A percentile compares a stretch with the other conserved stretches of the same genome.
Conservation (phyloP, 1,140 invertebrate genomes). For the Zaprionus ornatus region DNA sequence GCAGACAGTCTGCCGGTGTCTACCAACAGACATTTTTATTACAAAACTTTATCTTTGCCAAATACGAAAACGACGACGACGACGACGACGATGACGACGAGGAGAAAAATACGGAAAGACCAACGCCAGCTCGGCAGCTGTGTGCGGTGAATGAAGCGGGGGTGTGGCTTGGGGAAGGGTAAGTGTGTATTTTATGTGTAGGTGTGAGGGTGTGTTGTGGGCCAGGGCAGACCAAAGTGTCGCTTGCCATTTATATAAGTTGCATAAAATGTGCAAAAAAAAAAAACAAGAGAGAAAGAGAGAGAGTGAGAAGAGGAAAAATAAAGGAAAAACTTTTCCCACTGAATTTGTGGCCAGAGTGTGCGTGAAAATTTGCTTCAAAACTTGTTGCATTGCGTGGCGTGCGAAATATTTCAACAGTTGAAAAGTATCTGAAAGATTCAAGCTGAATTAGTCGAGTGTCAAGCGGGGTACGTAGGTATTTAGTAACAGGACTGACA, state of each 20-base stretch:
- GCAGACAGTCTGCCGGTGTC: constrained; percentile 50
- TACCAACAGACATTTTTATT: constrained; percentile 79
- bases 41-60: constrained; percentile 83
- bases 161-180: background rate
- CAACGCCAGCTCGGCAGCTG: constrained; percentile 30
- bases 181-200: background rate
- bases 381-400: constrained; percentile 55
- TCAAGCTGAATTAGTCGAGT: background rate
- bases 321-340: constrained; percentile 25
- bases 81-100: constrained; percentile 39
- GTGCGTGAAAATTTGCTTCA: constrained; percentile 35
- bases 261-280: constrained; percentile 73
- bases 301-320: constrained; percentile 1
- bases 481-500: background rate
- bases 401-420: background rate
- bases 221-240: constrained; percentile 46
- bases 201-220: constrained; percentile 12
- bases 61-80: constrained; percentile 67
- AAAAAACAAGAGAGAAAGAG: constrained; percentile 3
- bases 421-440: background rate
- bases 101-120: constrained; percentile 60
- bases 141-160: constrained; percentile 4
- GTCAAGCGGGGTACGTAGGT: background rate
- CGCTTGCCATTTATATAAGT: constrained; percentile 73
- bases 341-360: constrained; percentile 33